Conservation (phyloP, 2,113 vertebrate species). For the Macrotis lagotis region DNA sequence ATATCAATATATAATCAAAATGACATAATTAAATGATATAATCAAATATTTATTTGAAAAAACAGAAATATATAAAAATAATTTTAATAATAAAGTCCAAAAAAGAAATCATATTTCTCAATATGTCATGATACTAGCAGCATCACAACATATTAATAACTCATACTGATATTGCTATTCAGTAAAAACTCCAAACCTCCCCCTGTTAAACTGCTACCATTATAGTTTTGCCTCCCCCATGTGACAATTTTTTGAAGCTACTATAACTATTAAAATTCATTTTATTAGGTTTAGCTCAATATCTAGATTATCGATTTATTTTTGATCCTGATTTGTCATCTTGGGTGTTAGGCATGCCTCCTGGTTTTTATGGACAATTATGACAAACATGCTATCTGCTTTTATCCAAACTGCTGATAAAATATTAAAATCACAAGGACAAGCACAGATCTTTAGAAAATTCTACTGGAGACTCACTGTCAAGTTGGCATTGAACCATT, state of each 20-base stretch:
- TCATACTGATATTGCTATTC: not conserved
- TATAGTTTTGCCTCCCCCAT: not conserved
- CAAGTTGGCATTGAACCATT: not conserved
- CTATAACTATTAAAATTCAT: not conserved
- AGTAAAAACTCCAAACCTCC: not conserved
- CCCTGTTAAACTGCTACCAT: not conserved
- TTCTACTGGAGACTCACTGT: not conserved
- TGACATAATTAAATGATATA: not conserved
- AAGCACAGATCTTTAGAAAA: not conserved
- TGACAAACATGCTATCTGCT: not conserved
- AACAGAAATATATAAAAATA: no score
- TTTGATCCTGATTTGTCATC: not conserved
- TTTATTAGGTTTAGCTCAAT: not conserved
- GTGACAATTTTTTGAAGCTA: not conserved
- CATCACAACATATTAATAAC: not conserved
- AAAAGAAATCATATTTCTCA: not conserved
- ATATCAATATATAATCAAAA: not conserved
- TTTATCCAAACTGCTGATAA: not conserved
- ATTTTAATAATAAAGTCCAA: not conserved
- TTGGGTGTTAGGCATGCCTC: not conserved
- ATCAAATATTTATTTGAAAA: not conserved
- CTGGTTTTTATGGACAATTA: not conserved
- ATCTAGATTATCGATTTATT: not conserved
- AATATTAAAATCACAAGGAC: not conserved
- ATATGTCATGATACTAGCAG: not conserved